Conservation (phyloP, 2,113 vertebrate species). For the Hoplias malabaricus region DNA sequence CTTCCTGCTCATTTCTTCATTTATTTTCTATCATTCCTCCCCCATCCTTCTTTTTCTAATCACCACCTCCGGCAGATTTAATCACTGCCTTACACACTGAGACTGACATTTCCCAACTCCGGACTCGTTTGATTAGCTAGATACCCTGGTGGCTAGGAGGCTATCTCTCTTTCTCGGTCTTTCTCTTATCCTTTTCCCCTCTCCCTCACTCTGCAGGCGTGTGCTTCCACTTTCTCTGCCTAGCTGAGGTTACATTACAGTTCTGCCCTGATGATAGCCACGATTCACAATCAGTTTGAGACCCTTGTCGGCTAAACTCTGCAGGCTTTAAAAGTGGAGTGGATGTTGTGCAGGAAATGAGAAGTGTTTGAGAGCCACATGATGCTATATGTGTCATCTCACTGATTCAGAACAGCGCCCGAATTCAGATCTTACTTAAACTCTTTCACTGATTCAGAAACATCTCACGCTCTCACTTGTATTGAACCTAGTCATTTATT, state of each 20-base stretch:
- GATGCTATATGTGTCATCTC: too few relatives aligned
- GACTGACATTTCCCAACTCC: constrained; percentile 40
- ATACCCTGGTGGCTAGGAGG: constrained; percentile 5
- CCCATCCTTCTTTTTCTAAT: constrained; percentile 19
- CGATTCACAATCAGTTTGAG: too few relatives aligned
- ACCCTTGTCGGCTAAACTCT: background rate
- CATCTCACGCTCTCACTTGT: too few relatives aligned
- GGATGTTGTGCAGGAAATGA: background rate
- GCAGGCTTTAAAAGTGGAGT: background rate
- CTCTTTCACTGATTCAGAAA: too few relatives aligned
- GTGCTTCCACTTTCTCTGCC: background rate
- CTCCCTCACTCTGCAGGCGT: background rate
- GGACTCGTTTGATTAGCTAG: constrained; percentile 16
- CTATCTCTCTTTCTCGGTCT: background rate
- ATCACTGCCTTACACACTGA: constrained; percentile 29
- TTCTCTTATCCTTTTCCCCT: background rate
- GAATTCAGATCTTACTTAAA: too few relatives aligned
- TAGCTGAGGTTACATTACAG: background rate
- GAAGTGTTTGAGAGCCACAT: too few relatives aligned
- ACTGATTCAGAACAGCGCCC: too few relatives aligned
- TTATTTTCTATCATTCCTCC: background rate
- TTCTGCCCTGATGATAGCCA: background rate
- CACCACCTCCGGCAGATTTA: constrained; percentile 11
- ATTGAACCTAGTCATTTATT: too few relatives aligned
- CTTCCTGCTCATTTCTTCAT: background rate